Percentiles rank a stretch among this genome's conserved stretches.
Evolutionary conservation across 1,140 invertebrate genomes (phyloP).

Genomic region (Pseudomyrmex concolor): DNA sequence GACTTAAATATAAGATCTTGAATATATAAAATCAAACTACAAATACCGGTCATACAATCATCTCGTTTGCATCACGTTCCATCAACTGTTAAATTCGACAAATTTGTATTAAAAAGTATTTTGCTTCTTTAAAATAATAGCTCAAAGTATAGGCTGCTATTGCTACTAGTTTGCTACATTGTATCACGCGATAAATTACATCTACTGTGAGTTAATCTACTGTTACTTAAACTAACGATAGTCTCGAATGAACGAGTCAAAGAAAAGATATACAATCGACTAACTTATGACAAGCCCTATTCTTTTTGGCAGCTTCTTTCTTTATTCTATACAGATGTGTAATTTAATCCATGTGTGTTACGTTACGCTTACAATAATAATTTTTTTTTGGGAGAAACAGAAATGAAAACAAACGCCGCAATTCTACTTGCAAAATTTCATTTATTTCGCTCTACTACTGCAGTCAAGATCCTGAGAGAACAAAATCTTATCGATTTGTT

Average conservation of each 20-base stretch:
- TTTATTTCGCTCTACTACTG: constrained; percentile 73
- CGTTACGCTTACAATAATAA: neutral
- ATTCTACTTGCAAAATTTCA: constrained; percentile 70
- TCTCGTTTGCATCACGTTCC: neutral
- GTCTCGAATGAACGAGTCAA: constrained; percentile 22
- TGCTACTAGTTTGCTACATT: constrained; percentile 3
- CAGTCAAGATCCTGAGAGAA: constrained; percentile 58
- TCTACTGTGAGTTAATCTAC: constrained; percentile 35
- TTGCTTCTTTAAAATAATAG: constrained; percentile 15
- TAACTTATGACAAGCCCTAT: neutral
- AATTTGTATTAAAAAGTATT: constrained; percentile 14
- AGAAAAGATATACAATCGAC: neutral
- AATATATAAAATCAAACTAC: too few relatives aligned
- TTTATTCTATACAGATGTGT: too few relatives aligned
- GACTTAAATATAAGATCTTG: too few relatives aligned
- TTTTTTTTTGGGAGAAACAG: constrained; percentile 46
- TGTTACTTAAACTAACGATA: constrained; percentile 29
- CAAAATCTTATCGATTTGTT: constrained; percentile 55
- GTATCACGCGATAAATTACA: constrained; percentile 31
- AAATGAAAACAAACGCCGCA: constrained; percentile 48
- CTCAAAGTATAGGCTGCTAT: constrained; percentile 17
- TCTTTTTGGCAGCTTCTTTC: neutral
- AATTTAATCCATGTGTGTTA: neutral
- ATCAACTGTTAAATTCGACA: constrained; percentile 1
- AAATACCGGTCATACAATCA: neutral